These are phyloP conservation scores for Xenops minutus DNA, from an alignment of 2,797 vertebrate genomes.

Conservation along the genomic window DNA sequence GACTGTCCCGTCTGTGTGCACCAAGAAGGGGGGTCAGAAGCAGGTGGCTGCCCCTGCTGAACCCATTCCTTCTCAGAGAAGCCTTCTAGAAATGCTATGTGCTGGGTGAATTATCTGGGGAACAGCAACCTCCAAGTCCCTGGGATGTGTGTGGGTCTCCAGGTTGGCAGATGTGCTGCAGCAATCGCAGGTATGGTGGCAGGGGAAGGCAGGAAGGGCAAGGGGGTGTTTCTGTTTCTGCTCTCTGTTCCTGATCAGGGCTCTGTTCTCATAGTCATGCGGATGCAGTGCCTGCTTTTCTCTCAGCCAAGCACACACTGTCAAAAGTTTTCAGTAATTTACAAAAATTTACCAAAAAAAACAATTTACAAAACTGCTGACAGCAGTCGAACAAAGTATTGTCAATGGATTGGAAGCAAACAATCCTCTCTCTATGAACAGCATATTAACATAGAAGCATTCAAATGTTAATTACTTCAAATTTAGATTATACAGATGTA, in stretches of 20 bases:
- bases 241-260: not conserved
- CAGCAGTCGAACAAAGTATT: not conserved
- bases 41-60: not conserved
- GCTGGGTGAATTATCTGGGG: not conserved
- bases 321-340: not conserved
- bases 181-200: not conserved
- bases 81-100: not conserved
- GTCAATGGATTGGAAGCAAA: not conserved
- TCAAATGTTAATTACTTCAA: slow-evolving; percentile 42
- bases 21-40: not conserved
- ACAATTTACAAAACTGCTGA: not conserved
- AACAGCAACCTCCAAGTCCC: not conserved
- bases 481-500: slow-evolving; percentile 30
- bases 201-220: not conserved
- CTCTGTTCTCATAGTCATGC: not conserved
- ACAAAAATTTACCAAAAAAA: not conserved
- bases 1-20: not conserved
- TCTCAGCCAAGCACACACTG: not conserved
- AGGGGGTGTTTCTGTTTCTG: not conserved
- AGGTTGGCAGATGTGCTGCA: not conserved
- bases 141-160: not conserved
- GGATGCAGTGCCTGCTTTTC: not conserved
- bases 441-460: slow-evolving; percentile 27
- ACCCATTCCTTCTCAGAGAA: not conserved
- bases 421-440: not conserved